Percentiles rank a stretch among this genome's conserved stretches.
Conservation (phyloP, 2,888 invertebrate genomes). For the Ochropacha duplaris region DNA sequence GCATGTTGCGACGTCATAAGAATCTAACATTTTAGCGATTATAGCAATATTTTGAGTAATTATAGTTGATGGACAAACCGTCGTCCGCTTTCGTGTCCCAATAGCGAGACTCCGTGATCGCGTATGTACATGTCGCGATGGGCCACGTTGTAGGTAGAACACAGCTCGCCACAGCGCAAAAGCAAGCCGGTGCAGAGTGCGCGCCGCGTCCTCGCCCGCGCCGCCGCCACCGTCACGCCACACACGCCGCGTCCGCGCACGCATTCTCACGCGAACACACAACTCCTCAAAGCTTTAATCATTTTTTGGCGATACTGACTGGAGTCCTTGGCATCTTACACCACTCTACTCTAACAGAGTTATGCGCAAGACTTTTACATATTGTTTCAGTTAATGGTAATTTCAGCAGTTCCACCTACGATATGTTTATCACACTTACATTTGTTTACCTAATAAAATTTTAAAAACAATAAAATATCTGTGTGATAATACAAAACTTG, state of each 20-base stretch:
- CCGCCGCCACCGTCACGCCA: slow-evolving; percentile 47
- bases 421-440: too few species aligned
- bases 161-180: slow-evolving; percentile 90
- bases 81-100: slow-evolving; percentile 25
- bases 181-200: slow-evolving; percentile 87
- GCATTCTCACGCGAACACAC: slow-evolving; percentile 34
- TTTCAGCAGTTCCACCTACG: too few species aligned
- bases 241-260: slow-evolving; percentile 49
- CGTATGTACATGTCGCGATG: slow-evolving; percentile 28
- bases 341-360: too few species aligned
- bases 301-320: background rate
- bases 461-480: too few species aligned
- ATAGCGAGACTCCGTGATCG: slow-evolving; percentile 49
- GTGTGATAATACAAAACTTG: too few species aligned
- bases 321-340: background rate
- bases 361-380: too few species aligned
- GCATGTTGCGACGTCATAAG: background rate
- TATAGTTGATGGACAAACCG: slow-evolving; percentile 50
- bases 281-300: slow-evolving; percentile 11
- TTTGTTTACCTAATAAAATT: too few species aligned
- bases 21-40: background rate
- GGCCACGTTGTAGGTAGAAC: slow-evolving; percentile 85
- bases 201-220: slow-evolving; percentile 79
- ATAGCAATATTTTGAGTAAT: background rate
- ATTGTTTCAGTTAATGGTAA: too few species aligned